phyloP scores from a whole-genome alignment of 1,140 invertebrate species.

The Melanaphis sacchari region DNA sequence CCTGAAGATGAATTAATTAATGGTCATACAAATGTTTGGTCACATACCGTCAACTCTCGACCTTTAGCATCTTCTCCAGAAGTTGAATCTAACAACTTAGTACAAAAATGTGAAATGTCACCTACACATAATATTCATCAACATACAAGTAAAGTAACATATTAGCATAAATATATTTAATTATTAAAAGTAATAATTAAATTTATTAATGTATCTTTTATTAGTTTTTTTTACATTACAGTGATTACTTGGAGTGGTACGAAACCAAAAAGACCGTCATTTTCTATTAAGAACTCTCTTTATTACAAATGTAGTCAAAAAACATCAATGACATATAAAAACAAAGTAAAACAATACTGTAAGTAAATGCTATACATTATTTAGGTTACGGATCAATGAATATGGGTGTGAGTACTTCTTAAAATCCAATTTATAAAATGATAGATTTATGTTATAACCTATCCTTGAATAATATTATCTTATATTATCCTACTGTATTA shows the following conservation, averaged over 20 bases:
- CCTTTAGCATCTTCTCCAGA: background rate
- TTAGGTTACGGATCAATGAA: conserved; percentile 29
- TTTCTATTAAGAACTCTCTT: conserved; percentile 43
- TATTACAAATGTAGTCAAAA: conserved; percentile 47
- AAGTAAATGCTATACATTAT: conserved; percentile 47
- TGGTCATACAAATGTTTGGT: background rate
- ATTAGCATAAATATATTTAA: background rate
- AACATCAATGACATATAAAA: conserved; percentile 4
- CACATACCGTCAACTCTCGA: background rate
- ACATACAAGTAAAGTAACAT: conserved; percentile 2
- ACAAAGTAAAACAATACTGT: conserved; percentile 45
- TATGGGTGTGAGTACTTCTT: conserved; percentile 45
- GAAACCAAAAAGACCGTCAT: conserved; percentile 26
- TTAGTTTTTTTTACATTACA: conserved; percentile 28
- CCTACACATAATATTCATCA: background rate
- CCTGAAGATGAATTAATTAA: conserved; percentile 7
- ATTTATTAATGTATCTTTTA: background rate
- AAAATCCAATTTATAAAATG: conserved; percentile 37
- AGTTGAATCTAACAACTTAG: background rate
- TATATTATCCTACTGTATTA: background rate
- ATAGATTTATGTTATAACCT: conserved; percentile 51
- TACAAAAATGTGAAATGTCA: background rate
- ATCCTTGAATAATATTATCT: conserved; percentile 41
- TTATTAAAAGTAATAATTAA: background rate
- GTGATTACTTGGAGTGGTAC: conserved; percentile 35